Percentiles rank a stretch among this genome's conserved stretches.
phyloP scores from a whole-genome alignment of 2,888 invertebrate genomes.

The Lepidochrysops patricia region DNA sequence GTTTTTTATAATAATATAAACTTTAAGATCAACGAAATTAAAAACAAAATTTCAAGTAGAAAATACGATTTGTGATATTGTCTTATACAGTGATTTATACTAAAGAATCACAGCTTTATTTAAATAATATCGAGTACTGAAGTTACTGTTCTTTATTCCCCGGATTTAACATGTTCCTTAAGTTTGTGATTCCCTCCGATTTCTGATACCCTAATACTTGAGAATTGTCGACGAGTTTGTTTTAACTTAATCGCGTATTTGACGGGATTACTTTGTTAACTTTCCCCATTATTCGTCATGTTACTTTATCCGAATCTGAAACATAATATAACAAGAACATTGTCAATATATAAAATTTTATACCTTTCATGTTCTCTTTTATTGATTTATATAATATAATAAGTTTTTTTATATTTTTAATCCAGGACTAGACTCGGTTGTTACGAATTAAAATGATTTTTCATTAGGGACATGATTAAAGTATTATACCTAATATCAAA shows the following conservation, averaged over 20 bases:
- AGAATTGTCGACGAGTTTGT: conserved; percentile 39
- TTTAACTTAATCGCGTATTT: conserved; percentile 50
- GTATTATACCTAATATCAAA: too few relatives aligned
- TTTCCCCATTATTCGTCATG: conserved; percentile 15
- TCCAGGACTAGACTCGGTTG: too few relatives aligned
- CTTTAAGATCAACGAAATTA: not conserved
- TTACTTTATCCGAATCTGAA: not conserved
- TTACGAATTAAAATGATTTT: too few relatives aligned
- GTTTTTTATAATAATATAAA: not conserved
- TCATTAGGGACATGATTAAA: too few relatives aligned
- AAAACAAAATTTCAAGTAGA: not conserved
- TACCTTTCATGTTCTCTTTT: too few relatives aligned
- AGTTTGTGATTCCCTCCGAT: conserved; percentile 47
- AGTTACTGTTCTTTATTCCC: not conserved
- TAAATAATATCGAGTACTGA: conserved; percentile 2
- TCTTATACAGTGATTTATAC: not conserved
- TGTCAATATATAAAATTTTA: not conserved
- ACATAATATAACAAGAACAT: not conserved
- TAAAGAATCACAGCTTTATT: not conserved
- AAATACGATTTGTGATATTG: not conserved
- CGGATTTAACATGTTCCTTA: conserved; percentile 39
- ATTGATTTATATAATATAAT: too few relatives aligned
- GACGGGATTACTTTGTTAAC: conserved; percentile 28
- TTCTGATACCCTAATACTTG: conserved; percentile 54
- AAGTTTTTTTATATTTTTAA: too few relatives aligned